Conservation (phyloP, 2,888 invertebrate genomes). For the Cremastinae sp. region DNA sequence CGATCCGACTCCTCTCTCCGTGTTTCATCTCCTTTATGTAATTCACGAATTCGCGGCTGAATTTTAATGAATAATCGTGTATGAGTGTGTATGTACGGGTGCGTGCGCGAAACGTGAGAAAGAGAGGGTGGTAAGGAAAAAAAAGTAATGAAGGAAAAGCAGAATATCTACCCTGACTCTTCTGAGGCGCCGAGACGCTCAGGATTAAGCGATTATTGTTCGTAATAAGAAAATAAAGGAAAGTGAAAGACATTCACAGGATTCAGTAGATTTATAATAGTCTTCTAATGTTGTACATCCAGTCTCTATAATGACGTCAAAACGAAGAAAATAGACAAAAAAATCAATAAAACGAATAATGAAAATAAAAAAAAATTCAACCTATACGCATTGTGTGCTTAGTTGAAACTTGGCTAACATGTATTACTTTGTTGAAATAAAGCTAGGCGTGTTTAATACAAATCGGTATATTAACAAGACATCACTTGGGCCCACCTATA, state of each 20-base stretch:
- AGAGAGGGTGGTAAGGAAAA: slow-evolving; percentile 23
- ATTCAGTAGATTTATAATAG: slow-evolving; percentile 69
- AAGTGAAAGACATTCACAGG: slow-evolving; percentile 64
- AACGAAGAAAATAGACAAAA: slow-evolving; percentile 40
- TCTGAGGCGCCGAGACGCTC: slow-evolving; percentile 30
- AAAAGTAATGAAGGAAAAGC: neutral
- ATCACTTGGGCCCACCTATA: slow-evolving; percentile 52
- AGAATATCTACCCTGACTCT: slow-evolving; percentile 3
- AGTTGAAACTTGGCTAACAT: slow-evolving; percentile 75
- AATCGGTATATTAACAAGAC: slow-evolving; percentile 53
- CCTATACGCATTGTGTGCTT: slow-evolving; percentile 75
- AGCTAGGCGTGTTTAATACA: slow-evolving; percentile 80
- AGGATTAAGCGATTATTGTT: slow-evolving; percentile 40
- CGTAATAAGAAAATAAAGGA: slow-evolving; percentile 36
- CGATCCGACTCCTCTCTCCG: slow-evolving; percentile 52
- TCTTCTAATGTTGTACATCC: slow-evolving; percentile 71
- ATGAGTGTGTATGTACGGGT: slow-evolving; percentile 19
- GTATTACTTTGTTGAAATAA: slow-evolving; percentile 79
- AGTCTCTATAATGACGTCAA: slow-evolving; percentile 72
- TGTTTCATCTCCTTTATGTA: slow-evolving; percentile 51
- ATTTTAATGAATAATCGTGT: slow-evolving; percentile 42
- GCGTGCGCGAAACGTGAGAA: slow-evolving; percentile 31
- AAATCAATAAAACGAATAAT: slow-evolving; percentile 26
- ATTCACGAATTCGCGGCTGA: slow-evolving; percentile 38
- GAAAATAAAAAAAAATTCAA: slow-evolving; percentile 50